phyloP scores from a whole-genome alignment of 1,140 invertebrate species.

The Colletes gigas region DNA sequence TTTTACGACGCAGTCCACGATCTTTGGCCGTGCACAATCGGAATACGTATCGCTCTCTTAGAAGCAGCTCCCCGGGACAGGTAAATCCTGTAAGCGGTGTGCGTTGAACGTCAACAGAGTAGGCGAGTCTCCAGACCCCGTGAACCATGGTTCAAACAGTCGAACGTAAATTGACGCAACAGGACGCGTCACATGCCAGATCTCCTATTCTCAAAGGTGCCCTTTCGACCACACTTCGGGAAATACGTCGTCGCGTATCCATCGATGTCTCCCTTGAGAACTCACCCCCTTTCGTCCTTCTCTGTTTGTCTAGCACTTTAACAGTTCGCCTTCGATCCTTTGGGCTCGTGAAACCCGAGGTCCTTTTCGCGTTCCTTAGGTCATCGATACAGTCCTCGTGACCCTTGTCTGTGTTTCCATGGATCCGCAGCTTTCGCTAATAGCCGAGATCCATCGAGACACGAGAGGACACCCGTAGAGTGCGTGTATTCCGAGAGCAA shows the following conservation, averaged over 20 bases:
- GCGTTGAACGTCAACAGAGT: neutral
- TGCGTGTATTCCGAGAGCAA: constrained; percentile 67
- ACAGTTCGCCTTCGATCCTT: constrained; percentile 53
- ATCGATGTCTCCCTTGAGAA: constrained; percentile 31
- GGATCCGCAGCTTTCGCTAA: constrained; percentile 52
- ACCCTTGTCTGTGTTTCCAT: constrained; percentile 20
- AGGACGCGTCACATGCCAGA: constrained; percentile 12
- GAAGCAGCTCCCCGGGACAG: neutral
- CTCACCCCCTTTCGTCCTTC: constrained; percentile 16
- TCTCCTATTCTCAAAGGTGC: constrained; percentile 55
- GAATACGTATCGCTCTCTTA: constrained; percentile 8
- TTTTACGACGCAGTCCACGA: constrained; percentile 20
- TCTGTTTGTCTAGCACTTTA: constrained; percentile 74
- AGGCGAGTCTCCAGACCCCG: neutral
- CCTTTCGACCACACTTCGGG: constrained; percentile 34
- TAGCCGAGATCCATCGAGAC: constrained; percentile 57
- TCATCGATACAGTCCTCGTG: neutral
- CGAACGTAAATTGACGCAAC: constrained; percentile 39
- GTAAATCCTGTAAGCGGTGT: neutral
- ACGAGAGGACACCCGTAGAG: constrained; percentile 61
- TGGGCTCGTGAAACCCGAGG: constrained; percentile 20
- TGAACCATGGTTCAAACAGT: constrained; percentile 3
- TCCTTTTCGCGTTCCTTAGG: neutral
- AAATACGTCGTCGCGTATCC: constrained; percentile 49
- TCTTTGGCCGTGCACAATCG: constrained; percentile 9